Evolutionary conservation across 2,888 invertebrate species (phyloP).

Genomic region (Heliconius ismenius): DNA sequence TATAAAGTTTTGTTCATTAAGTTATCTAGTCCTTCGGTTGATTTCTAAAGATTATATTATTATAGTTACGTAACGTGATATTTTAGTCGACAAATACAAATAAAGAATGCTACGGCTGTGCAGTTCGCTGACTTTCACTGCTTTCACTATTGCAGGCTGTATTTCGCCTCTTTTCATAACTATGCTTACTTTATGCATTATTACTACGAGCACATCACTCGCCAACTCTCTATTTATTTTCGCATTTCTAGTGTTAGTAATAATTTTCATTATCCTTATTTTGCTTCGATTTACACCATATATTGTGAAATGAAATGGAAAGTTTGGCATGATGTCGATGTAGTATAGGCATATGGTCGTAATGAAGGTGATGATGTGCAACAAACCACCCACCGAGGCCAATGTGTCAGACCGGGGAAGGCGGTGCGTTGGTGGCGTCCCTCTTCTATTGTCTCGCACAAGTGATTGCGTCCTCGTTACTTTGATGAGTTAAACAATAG

Average conservation of each 20-base stretch:
- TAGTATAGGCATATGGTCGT: slow-evolving; percentile 59
- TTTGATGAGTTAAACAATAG: slow-evolving; percentile 38
- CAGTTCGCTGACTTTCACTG: slow-evolving; percentile 71
- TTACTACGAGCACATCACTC: slow-evolving; percentile 48
- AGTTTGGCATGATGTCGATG: slow-evolving; percentile 63
- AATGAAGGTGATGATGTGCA: slow-evolving; percentile 73
- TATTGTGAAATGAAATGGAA: slow-evolving; percentile 76
- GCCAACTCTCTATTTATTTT: slow-evolving; percentile 77
- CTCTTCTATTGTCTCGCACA: slow-evolving; percentile 61
- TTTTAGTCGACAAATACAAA: slow-evolving; percentile 49
- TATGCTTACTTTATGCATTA: slow-evolving; percentile 53
- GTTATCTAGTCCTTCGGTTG: slow-evolving; percentile 5
- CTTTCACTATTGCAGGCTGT: slow-evolving; percentile 73
- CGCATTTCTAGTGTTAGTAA: slow-evolving; percentile 68
- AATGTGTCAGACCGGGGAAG: slow-evolving; percentile 54
- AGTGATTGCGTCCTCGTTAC: slow-evolving; percentile 42
- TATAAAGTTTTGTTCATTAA: background rate
- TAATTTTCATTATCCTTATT: slow-evolving; percentile 72
- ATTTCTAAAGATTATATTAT: slow-evolving; percentile 11
- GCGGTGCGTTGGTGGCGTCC: slow-evolving; percentile 70
- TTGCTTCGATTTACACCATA: slow-evolving; percentile 59
- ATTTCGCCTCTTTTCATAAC: slow-evolving; percentile 60
- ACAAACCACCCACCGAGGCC: slow-evolving; percentile 66
- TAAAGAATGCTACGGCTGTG: slow-evolving; percentile 54
- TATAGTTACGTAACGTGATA: slow-evolving; percentile 23